Conservation (phyloP, 1,140 invertebrate genomes). For the Diachasma alloeum region DNA sequence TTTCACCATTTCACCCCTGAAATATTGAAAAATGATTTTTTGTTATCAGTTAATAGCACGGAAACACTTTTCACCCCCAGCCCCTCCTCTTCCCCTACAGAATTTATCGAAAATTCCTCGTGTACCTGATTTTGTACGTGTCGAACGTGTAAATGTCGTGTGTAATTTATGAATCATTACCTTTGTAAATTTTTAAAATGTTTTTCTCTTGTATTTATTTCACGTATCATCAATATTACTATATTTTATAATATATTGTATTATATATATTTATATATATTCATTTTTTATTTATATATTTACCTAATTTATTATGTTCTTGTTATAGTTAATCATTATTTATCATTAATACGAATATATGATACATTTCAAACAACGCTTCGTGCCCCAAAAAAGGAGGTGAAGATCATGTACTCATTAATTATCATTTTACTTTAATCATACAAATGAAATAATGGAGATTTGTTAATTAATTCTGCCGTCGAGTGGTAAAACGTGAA, state of each 20-base stretch:
- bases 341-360: constrained; percentile 63
- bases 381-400: constrained; percentile 52
- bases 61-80: neutral
- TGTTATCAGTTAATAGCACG: no score
- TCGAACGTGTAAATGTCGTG: constrained; percentile 36
- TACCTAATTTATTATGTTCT: constrained; percentile 63
- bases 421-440: constrained; percentile 33
- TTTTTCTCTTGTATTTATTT: constrained; percentile 19
- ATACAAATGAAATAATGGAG: constrained; percentile 12
- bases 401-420: constrained; percentile 46
- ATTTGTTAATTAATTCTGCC: neutral
- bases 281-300: constrained; percentile 46
- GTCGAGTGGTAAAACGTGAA: neutral
- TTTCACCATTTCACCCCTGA: no score
- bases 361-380: constrained; percentile 66
- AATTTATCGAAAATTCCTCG: neutral
- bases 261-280: constrained; percentile 37
- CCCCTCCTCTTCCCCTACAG: neutral
- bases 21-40: no score
- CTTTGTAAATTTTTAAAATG: neutral
- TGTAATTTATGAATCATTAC: constrained; percentile 7
- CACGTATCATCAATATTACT: constrained; percentile 46
- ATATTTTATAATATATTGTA: constrained; percentile 43
- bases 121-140: constrained; percentile 14
- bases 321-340: constrained; percentile 56